Percentiles rank a stretch among this genome's conserved stretches.
These are phyloP conservation scores for Mionectes macconnelli DNA, from an alignment of 2,113 vertebrate genomes.

Conservation along the genomic window DNA sequence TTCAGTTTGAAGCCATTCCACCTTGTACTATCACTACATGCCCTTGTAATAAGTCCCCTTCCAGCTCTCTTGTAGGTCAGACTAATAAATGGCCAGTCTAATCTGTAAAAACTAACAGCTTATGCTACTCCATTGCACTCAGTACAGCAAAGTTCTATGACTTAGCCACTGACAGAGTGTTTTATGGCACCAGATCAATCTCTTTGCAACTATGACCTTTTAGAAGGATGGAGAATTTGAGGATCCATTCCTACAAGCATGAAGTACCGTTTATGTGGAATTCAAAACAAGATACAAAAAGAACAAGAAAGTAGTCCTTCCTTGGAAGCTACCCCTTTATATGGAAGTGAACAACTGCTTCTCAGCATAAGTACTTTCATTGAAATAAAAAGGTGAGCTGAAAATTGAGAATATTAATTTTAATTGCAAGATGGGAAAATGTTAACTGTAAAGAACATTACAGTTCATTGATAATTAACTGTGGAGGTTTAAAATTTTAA, in stretches of 20 bases:
- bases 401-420: not conserved
- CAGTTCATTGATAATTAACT: not conserved
- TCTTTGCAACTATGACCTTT: not conserved
- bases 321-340: not conserved
- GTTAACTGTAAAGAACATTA: not conserved
- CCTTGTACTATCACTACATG: not conserved
- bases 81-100: not conserved
- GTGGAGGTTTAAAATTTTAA: not conserved
- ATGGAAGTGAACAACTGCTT: not conserved
- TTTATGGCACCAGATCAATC: not conserved
- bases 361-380: not conserved
- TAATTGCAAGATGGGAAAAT: not conserved
- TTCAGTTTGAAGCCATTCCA: not conserved
- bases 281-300: not conserved
- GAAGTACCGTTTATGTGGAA: not conserved
- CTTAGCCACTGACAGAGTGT: not conserved
- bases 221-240: not conserved
- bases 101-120: not conserved
- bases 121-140: not conserved
- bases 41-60: no score
- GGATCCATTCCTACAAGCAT: not conserved
- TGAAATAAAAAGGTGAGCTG: not conserved
- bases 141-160: not conserved
- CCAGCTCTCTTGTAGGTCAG: not conserved
- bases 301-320: not conserved